These are phyloP conservation scores for Scaptomyza montana DNA, from an alignment of 1,140 invertebrate species.

Conservation along the genomic window DNA sequence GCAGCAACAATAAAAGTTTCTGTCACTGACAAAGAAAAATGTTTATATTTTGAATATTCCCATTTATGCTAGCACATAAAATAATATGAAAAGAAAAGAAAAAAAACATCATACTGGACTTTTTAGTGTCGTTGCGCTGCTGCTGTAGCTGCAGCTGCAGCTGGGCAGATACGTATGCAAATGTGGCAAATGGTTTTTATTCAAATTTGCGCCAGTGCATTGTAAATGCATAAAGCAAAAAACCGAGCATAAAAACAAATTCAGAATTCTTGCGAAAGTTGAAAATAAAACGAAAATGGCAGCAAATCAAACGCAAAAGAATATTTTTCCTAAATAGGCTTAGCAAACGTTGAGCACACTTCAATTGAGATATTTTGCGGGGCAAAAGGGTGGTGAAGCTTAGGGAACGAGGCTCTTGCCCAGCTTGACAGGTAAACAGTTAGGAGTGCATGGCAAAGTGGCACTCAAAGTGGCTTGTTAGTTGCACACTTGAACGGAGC, in stretches of 20 bases:
- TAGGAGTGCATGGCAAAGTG: constrained; percentile 49
- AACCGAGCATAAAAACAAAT: background rate
- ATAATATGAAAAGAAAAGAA: constrained; percentile 16
- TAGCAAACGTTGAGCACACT: constrained; percentile 36
- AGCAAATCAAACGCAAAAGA: constrained; percentile 29
- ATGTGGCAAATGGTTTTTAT: constrained; percentile 77
- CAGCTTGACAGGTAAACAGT: constrained; percentile 54
- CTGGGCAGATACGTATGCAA: constrained; percentile 66
- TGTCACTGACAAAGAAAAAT: constrained; percentile 36
- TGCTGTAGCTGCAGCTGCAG: constrained; percentile 18
- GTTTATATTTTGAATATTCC: constrained; percentile 33
- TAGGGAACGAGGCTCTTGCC: no score
- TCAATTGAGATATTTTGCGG: constrained; percentile 10
- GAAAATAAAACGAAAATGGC: constrained; percentile 26
- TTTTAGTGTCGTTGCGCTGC: constrained; percentile 21
- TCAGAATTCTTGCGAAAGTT: background rate
- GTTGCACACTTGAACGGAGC: constrained; percentile 55
- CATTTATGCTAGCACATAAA: constrained; percentile 15
- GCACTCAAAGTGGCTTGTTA: constrained; percentile 66
- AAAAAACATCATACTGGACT: background rate
- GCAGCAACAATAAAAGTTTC: constrained; percentile 14
- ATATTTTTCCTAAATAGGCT: constrained; percentile 60
- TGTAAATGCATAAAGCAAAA: constrained; percentile 62
- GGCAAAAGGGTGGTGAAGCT: background rate
- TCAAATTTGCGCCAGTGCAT: constrained; percentile 67